Base-by-base conservation (phyloP, 2,888 invertebrate genomes). In the Apamea crenata region DNA sequence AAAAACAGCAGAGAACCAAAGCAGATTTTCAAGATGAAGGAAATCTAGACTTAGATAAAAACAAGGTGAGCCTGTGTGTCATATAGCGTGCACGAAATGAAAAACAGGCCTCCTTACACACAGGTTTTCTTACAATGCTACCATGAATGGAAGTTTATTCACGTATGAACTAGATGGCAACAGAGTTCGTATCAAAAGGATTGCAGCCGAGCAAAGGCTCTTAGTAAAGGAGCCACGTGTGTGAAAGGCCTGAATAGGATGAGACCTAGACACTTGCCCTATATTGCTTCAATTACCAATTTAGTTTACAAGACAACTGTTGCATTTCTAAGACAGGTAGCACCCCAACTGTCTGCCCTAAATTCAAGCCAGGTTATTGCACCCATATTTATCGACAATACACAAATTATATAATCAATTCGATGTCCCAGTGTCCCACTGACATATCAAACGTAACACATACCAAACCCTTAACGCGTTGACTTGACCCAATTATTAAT, bases 401-500 rank as follows among this genome's bases (percentile, higher is more conserved):
- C 66, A 78, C 68, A 71, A 81, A 80, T 88, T 86, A 88, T 75
- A 89, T 89, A 88, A 88, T 63, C 61, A 79, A 88, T 85, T 78
- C 78, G 53, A 66, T 83, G 89, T 25, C 85, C 88, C 69, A 90
- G 63, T 83, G 89, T 25, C 85, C 88, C 69, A 90, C 85, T 85
- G 78, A 83, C 87, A 86, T 88, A 85, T 80, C 78, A 84, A 77
- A 73, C 78, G 87, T 74, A 74, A 77, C 79, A 78, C 82, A 80
- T 86, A 84, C 78, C 71, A 59, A 82, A 83, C 79, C 82, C 82
- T 80, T 80, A 88, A 78, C 74, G 78, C 78, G 83, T 85, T 90
- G 91, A 91, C 90, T 90, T 93, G 95, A 95, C 95, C 95, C 91
- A 95, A 95, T 95, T 95, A 95, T 95, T 95, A 94, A 90, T 91